Conservation (phyloP, 2,113 vertebrate species). For the Montifringilla adamsi region DNA sequence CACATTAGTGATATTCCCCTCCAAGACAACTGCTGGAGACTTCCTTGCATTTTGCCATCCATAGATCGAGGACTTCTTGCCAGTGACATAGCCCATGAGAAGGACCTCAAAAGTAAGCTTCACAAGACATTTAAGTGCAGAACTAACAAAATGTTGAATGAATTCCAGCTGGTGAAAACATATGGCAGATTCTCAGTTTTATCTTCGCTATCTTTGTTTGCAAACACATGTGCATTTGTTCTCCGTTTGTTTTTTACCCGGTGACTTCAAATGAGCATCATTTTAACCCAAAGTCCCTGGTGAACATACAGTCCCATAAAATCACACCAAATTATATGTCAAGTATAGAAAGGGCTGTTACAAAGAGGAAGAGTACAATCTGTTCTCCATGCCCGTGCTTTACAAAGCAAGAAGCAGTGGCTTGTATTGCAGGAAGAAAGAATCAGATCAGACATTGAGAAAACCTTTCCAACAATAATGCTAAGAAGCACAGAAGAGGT, state of each 20-base stretch:
- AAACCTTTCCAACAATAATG: neutral
- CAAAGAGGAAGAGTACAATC: neutral
- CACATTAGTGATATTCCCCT: neutral
- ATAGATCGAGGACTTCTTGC: neutral
- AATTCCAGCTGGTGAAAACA: constrained; percentile 73
- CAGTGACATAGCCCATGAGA: neutral
- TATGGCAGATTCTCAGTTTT: constrained; percentile 66
- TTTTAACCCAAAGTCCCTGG: constrained; percentile 32
- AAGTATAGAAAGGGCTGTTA: neutral
- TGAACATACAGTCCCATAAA: constrained; percentile 26
- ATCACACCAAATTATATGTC: neutral
- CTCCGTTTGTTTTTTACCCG: constrained; percentile 59
- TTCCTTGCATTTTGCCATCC: neutral
- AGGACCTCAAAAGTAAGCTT: constrained; percentile 20
- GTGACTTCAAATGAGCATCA: constrained; percentile 38
- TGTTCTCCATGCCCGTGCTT: neutral
- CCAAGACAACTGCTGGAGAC: neutral
- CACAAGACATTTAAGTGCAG: constrained; percentile 14
- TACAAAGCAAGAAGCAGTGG: neutral
- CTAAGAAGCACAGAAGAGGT: neutral
- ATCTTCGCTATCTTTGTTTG: constrained; percentile 70
- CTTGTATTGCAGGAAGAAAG: neutral
- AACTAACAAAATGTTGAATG: constrained; percentile 61
- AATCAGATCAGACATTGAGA: neutral
- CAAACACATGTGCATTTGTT: constrained; percentile 75